Evolutionary conservation across 1,140 invertebrate genomes (phyloP), one percentile per base, ranked within the genome.

Genomic region (Magallana angulata): DNA sequence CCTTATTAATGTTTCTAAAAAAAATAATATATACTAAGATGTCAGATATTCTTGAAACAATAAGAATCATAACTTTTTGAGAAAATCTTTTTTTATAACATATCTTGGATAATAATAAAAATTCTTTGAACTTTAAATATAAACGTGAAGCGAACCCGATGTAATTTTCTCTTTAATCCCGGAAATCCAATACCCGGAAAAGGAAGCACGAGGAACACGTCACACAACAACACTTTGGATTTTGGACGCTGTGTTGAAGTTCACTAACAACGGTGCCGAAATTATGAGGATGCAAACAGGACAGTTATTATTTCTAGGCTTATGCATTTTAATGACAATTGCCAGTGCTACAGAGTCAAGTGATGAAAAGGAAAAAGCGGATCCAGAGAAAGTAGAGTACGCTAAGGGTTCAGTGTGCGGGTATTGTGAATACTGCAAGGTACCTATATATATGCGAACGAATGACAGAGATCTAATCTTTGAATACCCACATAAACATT

Each of bases 361-460:
- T 4, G 36, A 11, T 24, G 68, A 36, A 24, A 12, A 76, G 14
- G 68, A 76, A 7, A 76, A 76, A 12, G 68, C 30, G 2, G 68
- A 76, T 76, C 18, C 24, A 76, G 81, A 57, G 57, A 82, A 82
- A 82, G 48, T 82, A 57, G 81, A 57, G n/a, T 82, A 82, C n/a
- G 81, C 81, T 0, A 82, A 82, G 18, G 81, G 81, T 57, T 82
- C 81, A 57, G 81, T 82, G n/a, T 82, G 81, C 48, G 81, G 81
- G 16, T 82, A 82, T 16, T 82, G 81, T 11, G 81, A 82, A 57
- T 82, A 82, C 57, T 82, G 81, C 57, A 82, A 82, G 81, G 81
- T 82, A 64, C 36, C 36, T 48, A 48, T 48, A 5, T 48, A 5
- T 64, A 5, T 64, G 62, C 62, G 2, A 7, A 64, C 62, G 62